Evolutionary conservation across 1,140 invertebrate species (phyloP).

Genomic region (Pristionchus pacificus): DNA sequence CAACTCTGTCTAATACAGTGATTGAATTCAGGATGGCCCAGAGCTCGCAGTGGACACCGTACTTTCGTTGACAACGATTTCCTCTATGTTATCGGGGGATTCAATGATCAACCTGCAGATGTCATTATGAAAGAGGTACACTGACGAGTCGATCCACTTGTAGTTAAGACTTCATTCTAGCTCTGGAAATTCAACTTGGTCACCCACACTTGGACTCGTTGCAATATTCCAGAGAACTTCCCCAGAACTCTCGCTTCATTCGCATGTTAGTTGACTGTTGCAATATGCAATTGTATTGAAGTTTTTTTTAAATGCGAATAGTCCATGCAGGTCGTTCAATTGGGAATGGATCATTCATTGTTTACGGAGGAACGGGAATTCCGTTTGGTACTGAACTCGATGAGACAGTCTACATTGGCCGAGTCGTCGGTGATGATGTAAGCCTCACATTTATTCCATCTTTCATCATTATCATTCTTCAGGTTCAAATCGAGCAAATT

Average conservation of each 20-base stretch:
- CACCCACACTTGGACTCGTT: slow-evolving; percentile 11
- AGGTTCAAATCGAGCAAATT: neutral
- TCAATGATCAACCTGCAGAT: neutral
- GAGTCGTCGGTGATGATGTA: slow-evolving; percentile 4
- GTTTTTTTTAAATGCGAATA: too few relatives aligned
- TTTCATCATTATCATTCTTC: neutral
- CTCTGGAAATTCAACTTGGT: slow-evolving; percentile 18
- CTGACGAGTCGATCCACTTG: neutral
- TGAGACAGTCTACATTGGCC: slow-evolving; percentile 1
- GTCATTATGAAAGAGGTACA: slow-evolving; percentile 6
- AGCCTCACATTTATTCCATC: neutral
- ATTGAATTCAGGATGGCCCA: too few relatives aligned
- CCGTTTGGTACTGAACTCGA: slow-evolving; percentile 3
- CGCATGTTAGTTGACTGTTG: neutral
- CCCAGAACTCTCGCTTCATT: slow-evolving; percentile 22
- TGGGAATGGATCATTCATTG: too few relatives aligned
- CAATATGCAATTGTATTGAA: too few relatives aligned
- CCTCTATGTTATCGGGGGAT: slow-evolving; percentile 24
- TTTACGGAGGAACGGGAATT: slow-evolving; percentile 20
- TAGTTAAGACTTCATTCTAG: neutral
- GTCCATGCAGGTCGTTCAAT: too few relatives aligned
- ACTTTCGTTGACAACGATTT: slow-evolving; percentile 24
- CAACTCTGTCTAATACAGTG: too few relatives aligned
- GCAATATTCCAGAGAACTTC: slow-evolving; percentile 5
- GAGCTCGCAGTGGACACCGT: slow-evolving; percentile 21